Base-by-base conservation (phyloP, 1,140 invertebrate species). In the Steinernema khuongi region DNA sequence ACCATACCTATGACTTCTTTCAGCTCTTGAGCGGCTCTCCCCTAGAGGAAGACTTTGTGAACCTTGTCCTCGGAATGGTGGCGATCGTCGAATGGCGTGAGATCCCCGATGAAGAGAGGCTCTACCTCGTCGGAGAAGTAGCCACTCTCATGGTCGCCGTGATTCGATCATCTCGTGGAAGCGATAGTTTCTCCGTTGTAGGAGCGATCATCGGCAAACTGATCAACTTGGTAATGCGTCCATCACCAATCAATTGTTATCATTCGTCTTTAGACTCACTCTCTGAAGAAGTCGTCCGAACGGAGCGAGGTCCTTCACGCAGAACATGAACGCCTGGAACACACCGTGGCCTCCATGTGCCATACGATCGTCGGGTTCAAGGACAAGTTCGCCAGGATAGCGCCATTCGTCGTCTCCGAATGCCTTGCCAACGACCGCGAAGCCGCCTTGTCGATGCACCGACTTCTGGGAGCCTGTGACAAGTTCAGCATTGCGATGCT, bases 401-500 rank as follows among this genome's bases (percentile, higher is more conserved):
- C 50, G 14, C 50, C 50, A 26, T 60, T 60, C 19, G 50, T 60
- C 19, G 50, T 60, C 7, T 60, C 50, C 7, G 50, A 60, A 26
- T 60, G 50, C 19, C 50, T 60, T 11, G 50, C 50, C 50, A 60
- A 26, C 50, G 50, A 60, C 22, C 50, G 50, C 14, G 50, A 60
- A 60, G 50, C 50, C 4, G 50, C 50, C 7, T 22, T 60, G 4
- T 60, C 50, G 4, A 60, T 60, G 50, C 50, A 60, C 22, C 50
- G 50, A 26, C 19, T 60, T 14, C 50, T 60, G 7, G 50, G 50
- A 4, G 50, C 50, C 4, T 60, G 50, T 26, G 50, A 60, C 50
- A 60, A 60, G 50, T 60, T 60, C 50, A 60, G 50, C 19, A 60
- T 60, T 4, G 50, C 50, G 14, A 60, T 60, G 50, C 50, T 60